These are phyloP conservation scores for Lepisosteus oculatus DNA, from an alignment of 2,113 vertebrate genomes.

Conservation along the genomic window DNA sequence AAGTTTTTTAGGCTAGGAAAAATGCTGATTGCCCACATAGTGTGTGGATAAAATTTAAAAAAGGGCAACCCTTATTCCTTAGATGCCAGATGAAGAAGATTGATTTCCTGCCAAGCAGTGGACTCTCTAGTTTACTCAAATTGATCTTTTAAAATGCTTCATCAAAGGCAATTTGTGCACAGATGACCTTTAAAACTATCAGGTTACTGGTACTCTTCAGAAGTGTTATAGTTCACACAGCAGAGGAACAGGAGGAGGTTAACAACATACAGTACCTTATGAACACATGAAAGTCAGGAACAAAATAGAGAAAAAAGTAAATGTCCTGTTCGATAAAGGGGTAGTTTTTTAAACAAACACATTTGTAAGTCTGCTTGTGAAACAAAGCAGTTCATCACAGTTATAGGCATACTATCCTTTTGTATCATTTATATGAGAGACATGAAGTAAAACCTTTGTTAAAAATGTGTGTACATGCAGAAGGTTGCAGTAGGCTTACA, in stretches of 20 bases:
- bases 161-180: not conserved
- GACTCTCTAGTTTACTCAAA: not conserved
- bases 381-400: no score
- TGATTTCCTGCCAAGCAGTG: not conserved
- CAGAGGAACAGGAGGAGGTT: not conserved
- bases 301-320: not conserved
- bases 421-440: no score
- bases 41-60: not conserved
- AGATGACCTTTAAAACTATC: not conserved
- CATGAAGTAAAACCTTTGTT: no score
- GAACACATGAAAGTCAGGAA: not conserved
- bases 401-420: no score
- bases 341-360: no score
- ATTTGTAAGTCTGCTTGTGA: no score
- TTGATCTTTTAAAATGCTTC: not conserved
- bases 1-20: not conserved
- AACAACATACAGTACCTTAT: not conserved
- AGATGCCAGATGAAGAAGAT: not conserved
- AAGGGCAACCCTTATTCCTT: not conserved
- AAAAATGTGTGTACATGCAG: no score
- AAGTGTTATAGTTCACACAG: not conserved
- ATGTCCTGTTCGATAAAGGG: no score
- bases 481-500: no score
- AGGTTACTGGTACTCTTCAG: not conserved
- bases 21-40: not conserved